Evolutionary conservation across 2,113 vertebrate genomes (phyloP), one percentile per base, ranked within the genome.

Genomic region (Hystrix brachyura): DNA sequence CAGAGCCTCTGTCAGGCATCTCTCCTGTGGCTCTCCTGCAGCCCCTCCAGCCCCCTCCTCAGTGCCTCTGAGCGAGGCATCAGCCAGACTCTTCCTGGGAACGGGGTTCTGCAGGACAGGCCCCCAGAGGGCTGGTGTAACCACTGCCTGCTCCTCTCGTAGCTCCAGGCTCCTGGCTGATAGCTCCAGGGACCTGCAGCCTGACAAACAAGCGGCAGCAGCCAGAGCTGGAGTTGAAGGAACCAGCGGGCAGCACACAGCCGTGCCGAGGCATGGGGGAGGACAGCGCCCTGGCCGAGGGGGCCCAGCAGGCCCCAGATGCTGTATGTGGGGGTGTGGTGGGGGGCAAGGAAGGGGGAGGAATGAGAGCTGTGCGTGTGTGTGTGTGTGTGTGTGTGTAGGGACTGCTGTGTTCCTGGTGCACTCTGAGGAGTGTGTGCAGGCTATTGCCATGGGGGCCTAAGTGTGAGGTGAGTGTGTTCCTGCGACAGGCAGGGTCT

Each of bases 141-240:
- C 95, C 91, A 91, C 78, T 95, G 94, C 91, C 92, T 18, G 76
- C 57, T 80, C 59, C 38, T 76, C 38, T 34, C 1, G 43, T 62
- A 34, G 91, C 97, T 87, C 55, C n/a, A 27, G 38, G 94, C 94
- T 97, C 85, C 78, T 57, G 72, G 95, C 65, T 51, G 25, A 34
- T 59, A 32, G 55, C 97, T 94, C 97, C 60, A 84, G 97, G 97
- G 97, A 97, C 92, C 95, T 84, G 53, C 71, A 62, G 3, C 19
- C 80, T 95, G 57, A 93, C 92, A 98, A 97, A 98, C 97, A 98
- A 96, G 90, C 53, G 1, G 55, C 64, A n/a, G 72, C 71, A 72
- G 81, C 55, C 38, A 7, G 59, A 86, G 95, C 96, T 69, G 60
- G 32, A 82, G 81, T 19, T 79, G 48, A n/a, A 69, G 85, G 91